Percentiles rank a stretch among this genome's conserved stretches.
Evolutionary conservation across 2,797 vertebrate genomes (phyloP).

Genomic region (Sebastes jordani): DNA sequence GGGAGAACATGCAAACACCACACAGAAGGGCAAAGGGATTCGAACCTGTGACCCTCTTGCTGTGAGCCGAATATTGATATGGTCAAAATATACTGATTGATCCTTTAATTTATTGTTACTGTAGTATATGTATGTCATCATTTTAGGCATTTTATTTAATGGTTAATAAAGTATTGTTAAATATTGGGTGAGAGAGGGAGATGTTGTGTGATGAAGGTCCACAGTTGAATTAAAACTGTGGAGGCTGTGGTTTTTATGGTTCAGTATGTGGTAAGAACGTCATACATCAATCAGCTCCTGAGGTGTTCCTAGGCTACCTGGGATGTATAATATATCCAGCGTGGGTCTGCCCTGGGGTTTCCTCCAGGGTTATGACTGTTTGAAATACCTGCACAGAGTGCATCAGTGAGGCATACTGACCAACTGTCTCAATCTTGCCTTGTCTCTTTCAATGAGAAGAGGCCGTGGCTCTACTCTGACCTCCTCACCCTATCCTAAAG

Average conservation of each 20-base stretch:
- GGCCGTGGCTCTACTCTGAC: neutral
- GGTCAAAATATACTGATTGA: neutral
- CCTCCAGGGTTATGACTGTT: constrained; percentile 12
- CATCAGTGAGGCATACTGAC: constrained; percentile 6
- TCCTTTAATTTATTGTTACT: neutral
- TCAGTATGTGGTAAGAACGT: neutral
- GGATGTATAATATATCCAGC: constrained; percentile 8
- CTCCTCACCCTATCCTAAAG: neutral
- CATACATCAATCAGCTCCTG: neutral
- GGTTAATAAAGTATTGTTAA: neutral
- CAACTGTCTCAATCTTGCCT: neutral
- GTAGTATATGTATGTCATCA: neutral
- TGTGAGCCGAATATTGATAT: neutral
- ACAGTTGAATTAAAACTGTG: neutral
- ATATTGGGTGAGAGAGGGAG: neutral
- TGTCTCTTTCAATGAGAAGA: neutral
- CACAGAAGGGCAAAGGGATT: too few species aligned
- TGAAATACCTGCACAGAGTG: constrained; percentile 14
- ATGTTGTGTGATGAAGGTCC: neutral
- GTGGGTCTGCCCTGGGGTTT: constrained; percentile 20
- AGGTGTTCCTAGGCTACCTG: constrained; percentile 8
- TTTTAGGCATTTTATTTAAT: neutral
- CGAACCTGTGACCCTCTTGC: too few species aligned
- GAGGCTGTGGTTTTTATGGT: neutral
- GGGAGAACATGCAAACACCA: too few species aligned